A percentile compares a stretch with the other conserved stretches of the same genome.
Conservation (phyloP, 1,140 invertebrate genomes). For the Polyergus mexicanus region DNA sequence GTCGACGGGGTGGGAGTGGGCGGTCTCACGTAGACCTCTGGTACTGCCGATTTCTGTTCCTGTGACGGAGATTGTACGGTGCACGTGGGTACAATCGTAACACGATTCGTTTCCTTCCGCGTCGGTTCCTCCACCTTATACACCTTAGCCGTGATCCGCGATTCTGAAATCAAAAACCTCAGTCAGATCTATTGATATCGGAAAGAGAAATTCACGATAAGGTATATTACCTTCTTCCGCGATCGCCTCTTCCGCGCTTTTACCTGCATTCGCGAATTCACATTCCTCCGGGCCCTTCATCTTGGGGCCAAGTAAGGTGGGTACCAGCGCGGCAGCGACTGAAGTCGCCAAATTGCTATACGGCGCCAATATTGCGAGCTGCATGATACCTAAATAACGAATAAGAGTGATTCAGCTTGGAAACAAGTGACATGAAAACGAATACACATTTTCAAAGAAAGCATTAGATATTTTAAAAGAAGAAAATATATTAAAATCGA, state of each 20-base stretch:
- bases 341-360: conserved; percentile 88
- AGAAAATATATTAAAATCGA: conserved; percentile 11
- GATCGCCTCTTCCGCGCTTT: conserved; percentile 16
- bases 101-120: conserved; percentile 14
- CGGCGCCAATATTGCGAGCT: conserved; percentile 87
- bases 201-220: neutral
- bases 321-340: conserved; percentile 87
- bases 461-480: neutral
- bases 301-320: conserved; percentile 87
- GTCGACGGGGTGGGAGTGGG: conserved; percentile 83
- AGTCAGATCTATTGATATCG: neutral
- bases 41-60: conserved; percentile 77
- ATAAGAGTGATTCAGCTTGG: neutral
- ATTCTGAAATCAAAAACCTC: conserved; percentile 32
- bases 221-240: conserved; percentile 5
- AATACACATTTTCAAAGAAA: too few species aligned
- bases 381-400: conserved; percentile 86
- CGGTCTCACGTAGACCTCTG: conserved; percentile 83
- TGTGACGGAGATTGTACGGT: conserved; percentile 30
- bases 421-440: too few species aligned
- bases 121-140: conserved; percentile 17
- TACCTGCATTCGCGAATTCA: conserved; percentile 77
- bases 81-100: neutral
- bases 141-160: neutral
- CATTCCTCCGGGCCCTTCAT: conserved; percentile 82